Evolutionary conservation across 2,888 invertebrate species (phyloP), one percentile per base, ranked within the genome.

Genomic region (Drosophila incognita): DNA sequence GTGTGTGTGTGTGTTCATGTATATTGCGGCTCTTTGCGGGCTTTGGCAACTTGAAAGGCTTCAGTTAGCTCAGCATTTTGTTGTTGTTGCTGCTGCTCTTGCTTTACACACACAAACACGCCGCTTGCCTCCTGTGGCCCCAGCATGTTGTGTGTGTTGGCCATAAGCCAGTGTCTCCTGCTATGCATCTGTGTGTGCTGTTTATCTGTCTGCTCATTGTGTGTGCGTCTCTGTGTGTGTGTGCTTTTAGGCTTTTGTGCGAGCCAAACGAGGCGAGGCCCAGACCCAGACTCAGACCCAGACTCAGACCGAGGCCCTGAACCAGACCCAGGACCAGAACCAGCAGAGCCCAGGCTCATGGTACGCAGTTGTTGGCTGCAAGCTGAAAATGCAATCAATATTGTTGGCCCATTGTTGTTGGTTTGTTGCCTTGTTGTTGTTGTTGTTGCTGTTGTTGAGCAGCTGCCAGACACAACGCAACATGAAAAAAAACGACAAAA

Each of bases 351-450:
- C 40, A 29, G 57, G 66, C 74, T 75, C 56, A 62, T 21, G 36
- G 76, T 62, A 46, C 65, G 61, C 69, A 59, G 62, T 66, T 67
- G 57, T 60, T 42, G 68, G 77, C 60, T 76, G 84, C 84, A 82
- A 79, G 69, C 86, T 74, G 82, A 82, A 91, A 90, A 90, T 90
- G 91, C 91, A 89, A 91, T 90, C 90, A 91, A 90, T 90, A 91
- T 87, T 89, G 81, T 49, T 67, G 84, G 65, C 64, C 64, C 76
- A 69, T 74, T 74, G 77, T 77, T 46, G 46, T 46, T 46, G 46
- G 46, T 70, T 73, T 76, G 49, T 18, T 49, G 46, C 46, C 49
- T 27, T 27, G 27, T 27, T 18, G 18, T 72, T 79, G 18, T 72
- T 79, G 74, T 59, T 56, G 63, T 33, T 68, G 76, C 57, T 63